A percentile compares a stretch with the other conserved stretches of the same genome.
Conservation (phyloP, 2,888 invertebrate genomes). For the Lasius platythorax region DNA sequence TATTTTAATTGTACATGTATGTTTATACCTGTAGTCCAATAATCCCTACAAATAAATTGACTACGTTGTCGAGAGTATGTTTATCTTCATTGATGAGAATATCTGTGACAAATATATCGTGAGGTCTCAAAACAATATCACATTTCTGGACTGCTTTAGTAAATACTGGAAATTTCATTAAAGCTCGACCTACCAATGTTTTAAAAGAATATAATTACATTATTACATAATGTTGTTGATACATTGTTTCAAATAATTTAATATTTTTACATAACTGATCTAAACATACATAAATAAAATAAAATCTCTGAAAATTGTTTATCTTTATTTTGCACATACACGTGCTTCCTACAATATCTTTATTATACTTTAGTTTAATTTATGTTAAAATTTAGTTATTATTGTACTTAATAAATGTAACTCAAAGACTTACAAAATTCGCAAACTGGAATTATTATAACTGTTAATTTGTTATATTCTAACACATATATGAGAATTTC, state of each 20-base stretch:
- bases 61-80: slow-evolving; percentile 88
- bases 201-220: background rate
- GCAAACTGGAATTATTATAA: no score
- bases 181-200: slow-evolving; percentile 87
- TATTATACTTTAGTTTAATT: background rate
- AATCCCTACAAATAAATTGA: slow-evolving; percentile 91
- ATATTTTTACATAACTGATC: background rate
- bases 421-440: no score
- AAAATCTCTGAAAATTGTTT: background rate
- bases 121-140: slow-evolving; percentile 87
- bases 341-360: no score
- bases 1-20: background rate
- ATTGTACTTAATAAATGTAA: no score
- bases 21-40: slow-evolving; percentile 88
- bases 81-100: slow-evolving; percentile 88
- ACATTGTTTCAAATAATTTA: background rate
- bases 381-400: no score
- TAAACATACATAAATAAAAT: background rate
- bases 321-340: background rate
- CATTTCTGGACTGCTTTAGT: slow-evolving; percentile 88
- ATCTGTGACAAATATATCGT: slow-evolving; percentile 88
- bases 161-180: slow-evolving; percentile 90
- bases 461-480: no score
- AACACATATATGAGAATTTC: no score
- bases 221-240: background rate